Evolutionary conservation across 2,797 vertebrate genomes (phyloP).

Genomic region (Micromesistius poutassou): DNA sequence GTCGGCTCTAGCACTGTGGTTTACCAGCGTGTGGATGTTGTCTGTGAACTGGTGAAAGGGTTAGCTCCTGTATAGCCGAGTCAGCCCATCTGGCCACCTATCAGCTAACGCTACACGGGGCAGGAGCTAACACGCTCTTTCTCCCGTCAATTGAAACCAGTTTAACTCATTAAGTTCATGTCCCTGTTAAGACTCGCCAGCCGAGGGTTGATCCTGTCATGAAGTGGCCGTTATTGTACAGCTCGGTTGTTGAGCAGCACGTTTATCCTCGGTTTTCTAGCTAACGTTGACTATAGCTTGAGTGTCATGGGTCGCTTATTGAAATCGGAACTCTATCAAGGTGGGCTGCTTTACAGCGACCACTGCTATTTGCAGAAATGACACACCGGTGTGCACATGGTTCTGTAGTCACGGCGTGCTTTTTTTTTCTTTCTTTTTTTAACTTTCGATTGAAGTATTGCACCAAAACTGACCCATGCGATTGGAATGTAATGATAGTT

Average conservation of each 20-base stretch:
- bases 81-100: background rate
- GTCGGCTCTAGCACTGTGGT: background rate
- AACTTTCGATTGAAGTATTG: background rate
- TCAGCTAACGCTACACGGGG: background rate
- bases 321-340: background rate
- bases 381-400: background rate
- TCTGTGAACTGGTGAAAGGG: background rate
- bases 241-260: background rate
- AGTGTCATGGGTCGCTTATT: background rate
- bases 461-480: background rate
- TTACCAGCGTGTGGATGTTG: background rate
- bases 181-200: background rate
- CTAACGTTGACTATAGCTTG: background rate
- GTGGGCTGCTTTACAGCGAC: background rate
- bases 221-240: background rate
- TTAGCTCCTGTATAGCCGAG: background rate
- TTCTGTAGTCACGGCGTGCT: background rate
- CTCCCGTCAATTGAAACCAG: background rate
- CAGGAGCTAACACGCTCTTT: background rate
- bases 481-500: background rate
- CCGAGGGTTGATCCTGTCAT: background rate
- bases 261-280: background rate
- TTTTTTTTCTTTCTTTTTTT: too few species aligned
- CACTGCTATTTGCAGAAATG: background rate
- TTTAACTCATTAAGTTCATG: background rate